phyloP scores from a whole-genome alignment of 1,140 invertebrate genomes.

The Oedothorax gibbosus region DNA sequence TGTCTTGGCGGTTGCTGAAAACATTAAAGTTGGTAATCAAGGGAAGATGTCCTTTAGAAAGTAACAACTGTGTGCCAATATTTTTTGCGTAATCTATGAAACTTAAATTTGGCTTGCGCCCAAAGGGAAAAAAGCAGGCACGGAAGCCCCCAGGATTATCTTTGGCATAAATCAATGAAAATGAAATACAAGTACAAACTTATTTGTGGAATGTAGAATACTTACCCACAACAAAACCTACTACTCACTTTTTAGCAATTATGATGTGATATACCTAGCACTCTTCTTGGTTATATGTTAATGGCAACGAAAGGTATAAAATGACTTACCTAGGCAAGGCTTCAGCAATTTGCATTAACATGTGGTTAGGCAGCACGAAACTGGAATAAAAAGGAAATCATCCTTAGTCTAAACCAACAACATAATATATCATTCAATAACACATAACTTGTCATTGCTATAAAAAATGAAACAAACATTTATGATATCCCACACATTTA shows the following conservation, averaged over 20 bases:
- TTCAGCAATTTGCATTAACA: conserved; percentile 91
- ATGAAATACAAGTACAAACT: too few species aligned
- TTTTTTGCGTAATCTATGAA: too few species aligned
- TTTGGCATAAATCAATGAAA: too few species aligned
- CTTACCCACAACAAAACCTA: not conserved
- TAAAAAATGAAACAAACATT: not conserved
- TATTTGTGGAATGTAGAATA: too few species aligned
- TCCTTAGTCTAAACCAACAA: not conserved
- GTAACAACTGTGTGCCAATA: too few species aligned
- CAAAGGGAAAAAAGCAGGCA: too few species aligned
- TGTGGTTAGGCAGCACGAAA: conserved; percentile 95
- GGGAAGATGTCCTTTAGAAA: too few species aligned
- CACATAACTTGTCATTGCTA: not conserved
- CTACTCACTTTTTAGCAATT: not conserved
- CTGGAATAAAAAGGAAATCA: conserved; percentile 69
- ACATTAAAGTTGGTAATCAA: too few species aligned
- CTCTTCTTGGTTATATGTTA: not conserved
- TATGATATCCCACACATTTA: not conserved
- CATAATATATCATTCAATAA: not conserved
- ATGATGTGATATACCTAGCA: not conserved
- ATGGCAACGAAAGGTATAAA: too few species aligned
- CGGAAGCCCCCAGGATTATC: too few species aligned
- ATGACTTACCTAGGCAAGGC: conserved; percentile 77
- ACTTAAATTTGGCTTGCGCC: too few species aligned
- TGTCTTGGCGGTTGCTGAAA: too few species aligned